Evolutionary conservation across 2,113 vertebrate species (phyloP), one percentile per base, ranked within the genome.

Genomic region (Platysteira castanea): DNA sequence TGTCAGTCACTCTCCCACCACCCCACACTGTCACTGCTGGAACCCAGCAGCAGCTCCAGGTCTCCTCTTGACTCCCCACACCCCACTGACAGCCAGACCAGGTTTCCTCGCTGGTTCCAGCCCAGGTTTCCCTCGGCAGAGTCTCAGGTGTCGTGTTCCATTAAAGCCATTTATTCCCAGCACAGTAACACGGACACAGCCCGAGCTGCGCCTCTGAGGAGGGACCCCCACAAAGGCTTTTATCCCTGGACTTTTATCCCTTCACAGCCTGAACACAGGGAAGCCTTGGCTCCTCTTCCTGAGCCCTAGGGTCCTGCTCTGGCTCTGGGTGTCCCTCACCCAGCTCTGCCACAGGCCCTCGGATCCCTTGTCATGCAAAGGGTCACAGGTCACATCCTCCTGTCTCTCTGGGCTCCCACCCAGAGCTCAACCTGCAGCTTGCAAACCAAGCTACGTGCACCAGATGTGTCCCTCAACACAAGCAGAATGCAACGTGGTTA

Each of bases 401-500:
- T 23, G 46, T 8, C 33, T 4, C 63, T 33, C 44, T 33, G 46
- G 10, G 63, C 63, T 78, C 22, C 71, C 30, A 65, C 30, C 18
- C 46, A 47, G 31, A 50, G 26, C 26, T 42, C 67, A 57, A 8
- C 7, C 26, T 56, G 35, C 35, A 73, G 50, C 35, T 31, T 35
- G 35, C 37, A 77, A 22, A 12, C 35, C 35, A 16, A 50, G 37
- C 31, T 27, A 6, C 27, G 50, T 59, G 52, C 52, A 23, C 1
- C 68, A 74, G 44, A 19, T 28, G 37, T 59, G 69, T 20, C 20
- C 37, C 33, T 21, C 37, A 20, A 1, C 33, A 67, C 15, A 52
- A 52, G 9, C 46, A 52, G 16, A 16, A 52, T 6, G 15, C 35
- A 18, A 3, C 0, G 0, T 13, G 46, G 35, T n/a, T 37, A 10